Evolutionary conservation across 2,888 invertebrate genomes (phyloP), one percentile per base, ranked within the genome.

Genomic region (Oscheius sp.): DNA sequence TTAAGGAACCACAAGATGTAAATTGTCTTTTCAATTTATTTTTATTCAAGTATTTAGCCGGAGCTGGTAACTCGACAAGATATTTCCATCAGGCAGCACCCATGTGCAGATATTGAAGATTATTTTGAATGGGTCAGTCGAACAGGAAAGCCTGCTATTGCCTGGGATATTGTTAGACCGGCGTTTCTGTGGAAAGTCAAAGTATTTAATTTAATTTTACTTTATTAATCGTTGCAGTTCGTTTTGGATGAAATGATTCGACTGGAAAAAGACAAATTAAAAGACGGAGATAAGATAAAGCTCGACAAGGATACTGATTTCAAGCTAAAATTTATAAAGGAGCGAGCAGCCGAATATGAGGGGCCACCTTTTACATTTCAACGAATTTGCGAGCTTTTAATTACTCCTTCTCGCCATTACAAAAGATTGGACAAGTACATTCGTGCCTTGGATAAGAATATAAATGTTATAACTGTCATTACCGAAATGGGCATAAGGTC

Each of bases 361-460:
- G 85, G 82, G 12, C 76, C 77, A 29, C 85, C 85, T 16, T 85
- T 85, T 70, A 85, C 85, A 1, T 76, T 85, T 70, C 85, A 85
- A 69, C 68, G 85, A 82, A 92, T 99, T 76, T 96, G 96, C 90
- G 98, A 99, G 89, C 91, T 99, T 35, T 91, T 99, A 1, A 94
- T 94, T 2, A 93, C 93, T 81, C 97, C 98, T 1, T 92, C 93
- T 25, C 95, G 94, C 89, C 96, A 98, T 89, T 99, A 99, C 89
- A 94, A 94, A 88, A 92, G 95, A 76, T 93, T 95, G 76, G 98
- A 97, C 89, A 98, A 98, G 89, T 98, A 94, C 89, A 94, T 99
- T 93, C 91, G 97, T 74, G 98, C 97, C 0, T 91, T 99, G 75
- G 98, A 98, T 89, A 98, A 98, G 90, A 85, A 74, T 49, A 75